Conservation (phyloP, 2,797 vertebrate species). For the Momotus momota region DNA sequence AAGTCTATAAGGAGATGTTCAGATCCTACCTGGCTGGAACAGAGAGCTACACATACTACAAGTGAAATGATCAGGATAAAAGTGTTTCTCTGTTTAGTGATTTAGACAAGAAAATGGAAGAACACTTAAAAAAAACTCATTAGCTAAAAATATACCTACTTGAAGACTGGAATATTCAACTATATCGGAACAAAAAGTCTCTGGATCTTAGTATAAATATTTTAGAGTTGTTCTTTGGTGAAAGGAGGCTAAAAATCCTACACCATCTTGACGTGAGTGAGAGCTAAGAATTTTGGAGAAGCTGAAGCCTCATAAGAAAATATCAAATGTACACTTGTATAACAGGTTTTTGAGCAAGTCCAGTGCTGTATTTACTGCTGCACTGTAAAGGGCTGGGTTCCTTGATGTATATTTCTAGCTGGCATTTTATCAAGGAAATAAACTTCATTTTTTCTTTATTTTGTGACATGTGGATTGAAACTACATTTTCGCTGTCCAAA, state of each 20-base stretch:
- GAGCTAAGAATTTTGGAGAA: slow-evolving; percentile 41
- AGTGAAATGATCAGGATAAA: neutral
- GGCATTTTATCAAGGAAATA: slow-evolving; percentile 73
- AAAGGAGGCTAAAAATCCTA: slow-evolving; percentile 5
- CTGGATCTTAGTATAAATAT: neutral
- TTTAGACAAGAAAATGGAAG: neutral
- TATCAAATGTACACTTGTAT: slow-evolving; percentile 58
- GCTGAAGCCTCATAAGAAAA: slow-evolving; percentile 59
- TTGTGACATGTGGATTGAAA: slow-evolving; percentile 18
- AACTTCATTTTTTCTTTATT: slow-evolving; percentile 44
- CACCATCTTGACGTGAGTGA: neutral
- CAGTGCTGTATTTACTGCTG: slow-evolving; percentile 16
- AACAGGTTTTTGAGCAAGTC: slow-evolving; percentile 61
- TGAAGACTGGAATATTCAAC: neutral
- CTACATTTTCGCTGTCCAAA: slow-evolving; percentile 54
- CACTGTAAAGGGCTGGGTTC: slow-evolving; percentile 26
- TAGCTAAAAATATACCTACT: neutral
- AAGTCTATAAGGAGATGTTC: neutral
- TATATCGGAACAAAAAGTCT: neutral
- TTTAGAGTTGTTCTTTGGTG: neutral
- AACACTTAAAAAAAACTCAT: neutral
- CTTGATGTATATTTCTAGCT: slow-evolving; percentile 65
- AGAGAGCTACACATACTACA: neutral
- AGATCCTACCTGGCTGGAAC: neutral
- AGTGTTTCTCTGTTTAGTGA: neutral